Evolutionary conservation across 92 coral and sea anemone species (phyloP), one percentile per base, ranked within the genome.

Genomic region (Phenganax stokvisi): DNA sequence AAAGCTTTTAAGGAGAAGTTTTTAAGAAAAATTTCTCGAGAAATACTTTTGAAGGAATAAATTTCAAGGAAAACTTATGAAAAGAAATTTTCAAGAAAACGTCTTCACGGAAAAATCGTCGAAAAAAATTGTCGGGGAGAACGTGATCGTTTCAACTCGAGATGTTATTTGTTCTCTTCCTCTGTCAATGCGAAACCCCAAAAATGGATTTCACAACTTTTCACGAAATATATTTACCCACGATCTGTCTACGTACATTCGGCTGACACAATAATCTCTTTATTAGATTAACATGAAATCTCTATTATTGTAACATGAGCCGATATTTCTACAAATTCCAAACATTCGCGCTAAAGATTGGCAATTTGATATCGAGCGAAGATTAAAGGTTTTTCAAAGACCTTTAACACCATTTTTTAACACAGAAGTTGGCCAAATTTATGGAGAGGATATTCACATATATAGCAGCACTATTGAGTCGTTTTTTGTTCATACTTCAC

Each of bases 371-470:
- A 56, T 0, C 2, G 0, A 7, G 10, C 60, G 13, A n/a, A 20
- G 30, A 9, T 1, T 7, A 71, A 73, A 56, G 60, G 5, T 30
- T 10, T 68, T 4, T 20, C 3, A 37, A 37, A 37, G 47, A 5
- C 5, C 47, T 37, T 37, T 37, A 37, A 37, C 5, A 37, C 2
- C 54, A 1, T 12, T 73, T 17, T 54, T 9, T 6, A 53, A 53
- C 25, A 16, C 13, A 9, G 12, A 78, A 12, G 57, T 56, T 59
- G 29, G 82, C 13, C 25, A 10, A 37, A 57, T 15, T 31, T 15
- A 93, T 93, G 97, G 97, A 91, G 88, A 79, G 87, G 75, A 89
- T 93, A 77, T 93, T 93, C 29, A 88, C 92, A 52, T 93, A 91
- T 62, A 59, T 93, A 51, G 93, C 97, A 1, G 97, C 97, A 6